Evolutionary conservation across 2,888 invertebrate genomes (phyloP).

Genomic region (Portevinia maculata): DNA sequence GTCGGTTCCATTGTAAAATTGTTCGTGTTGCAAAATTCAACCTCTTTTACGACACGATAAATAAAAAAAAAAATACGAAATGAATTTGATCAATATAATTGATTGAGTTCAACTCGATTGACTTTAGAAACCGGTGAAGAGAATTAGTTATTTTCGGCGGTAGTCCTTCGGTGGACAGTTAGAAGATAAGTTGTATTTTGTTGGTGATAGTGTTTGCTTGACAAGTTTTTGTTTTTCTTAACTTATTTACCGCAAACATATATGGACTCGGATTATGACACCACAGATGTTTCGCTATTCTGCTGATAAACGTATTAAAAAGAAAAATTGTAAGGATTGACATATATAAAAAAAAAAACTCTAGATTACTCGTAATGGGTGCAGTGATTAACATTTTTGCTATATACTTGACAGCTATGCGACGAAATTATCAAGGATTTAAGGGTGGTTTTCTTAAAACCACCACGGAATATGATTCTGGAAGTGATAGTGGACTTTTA

Average conservation of each 20-base stretch:
- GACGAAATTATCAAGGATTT: constrained; percentile 60
- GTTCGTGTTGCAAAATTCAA: constrained; percentile 62
- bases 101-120: constrained; percentile 22
- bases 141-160: constrained; percentile 38
- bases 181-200: constrained; percentile 42
- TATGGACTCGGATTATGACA: constrained; percentile 60
- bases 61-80: constrained; percentile 25
- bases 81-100: constrained; percentile 41
- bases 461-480: constrained; percentile 64
- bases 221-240: not conserved
- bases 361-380: constrained; percentile 1
- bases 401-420: constrained; percentile 61
- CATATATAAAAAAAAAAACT: not conserved
- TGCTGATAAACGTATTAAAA: constrained; percentile 54
- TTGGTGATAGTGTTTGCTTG: not conserved
- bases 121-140: constrained; percentile 7
- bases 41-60: constrained; percentile 30
- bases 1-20: constrained; percentile 50
- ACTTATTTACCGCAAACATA: not conserved
- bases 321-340: constrained; percentile 59
- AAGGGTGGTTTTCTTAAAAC: constrained; percentile 61
- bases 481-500: constrained; percentile 58
- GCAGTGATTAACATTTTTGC: constrained; percentile 3
- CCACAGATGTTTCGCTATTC: constrained; percentile 65
- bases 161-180: constrained; percentile 46